These are phyloP conservation scores for Macquaria ambigua DNA, from an alignment of 2,113 vertebrate genomes.

Conservation along the genomic window DNA sequence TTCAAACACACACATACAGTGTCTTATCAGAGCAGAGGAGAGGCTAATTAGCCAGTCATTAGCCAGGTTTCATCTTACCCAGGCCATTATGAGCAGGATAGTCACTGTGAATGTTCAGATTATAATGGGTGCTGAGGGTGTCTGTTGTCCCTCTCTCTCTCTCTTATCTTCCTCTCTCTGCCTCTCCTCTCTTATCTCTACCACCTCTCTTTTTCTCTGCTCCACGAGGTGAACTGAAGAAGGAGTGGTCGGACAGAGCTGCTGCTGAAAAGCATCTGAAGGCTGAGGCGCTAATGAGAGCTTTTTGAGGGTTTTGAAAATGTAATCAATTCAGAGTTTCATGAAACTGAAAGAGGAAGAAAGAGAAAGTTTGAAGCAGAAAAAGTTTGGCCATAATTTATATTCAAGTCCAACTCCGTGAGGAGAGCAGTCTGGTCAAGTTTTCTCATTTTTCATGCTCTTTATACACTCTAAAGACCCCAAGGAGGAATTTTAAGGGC, in stretches of 20 bases:
- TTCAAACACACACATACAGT: not conserved
- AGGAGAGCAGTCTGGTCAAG: constrained; percentile 47
- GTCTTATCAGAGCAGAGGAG: constrained; percentile 58
- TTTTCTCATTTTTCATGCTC: constrained; percentile 68
- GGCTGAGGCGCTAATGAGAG: constrained; percentile 58
- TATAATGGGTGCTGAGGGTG: constrained; percentile 71
- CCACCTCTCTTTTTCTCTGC: constrained; percentile 38
- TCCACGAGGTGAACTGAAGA: constrained; percentile 29
- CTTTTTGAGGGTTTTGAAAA: constrained; percentile 62
- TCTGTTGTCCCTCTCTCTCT: constrained; percentile 19
- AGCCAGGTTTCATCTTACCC: constrained; percentile 72
- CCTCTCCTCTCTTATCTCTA: constrained; percentile 59
- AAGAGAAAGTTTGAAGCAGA: constrained; percentile 46
- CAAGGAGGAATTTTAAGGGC: constrained; percentile 56
- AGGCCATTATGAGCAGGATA: constrained; percentile 59
- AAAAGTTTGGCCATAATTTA: constrained; percentile 59
- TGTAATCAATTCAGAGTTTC: constrained; percentile 57
- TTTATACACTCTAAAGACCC: constrained; percentile 60
- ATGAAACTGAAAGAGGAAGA: constrained; percentile 35
- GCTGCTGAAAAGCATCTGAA: constrained; percentile 14
- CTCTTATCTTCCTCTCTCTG: constrained; percentile 66
- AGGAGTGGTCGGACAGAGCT: constrained; percentile 20
- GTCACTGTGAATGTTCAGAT: constrained; percentile 44
- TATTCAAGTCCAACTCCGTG: constrained; percentile 32
- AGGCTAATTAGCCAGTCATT: constrained; percentile 75